Conservation (phyloP, 2,888 invertebrate genomes). For the Clostera curtula region DNA sequence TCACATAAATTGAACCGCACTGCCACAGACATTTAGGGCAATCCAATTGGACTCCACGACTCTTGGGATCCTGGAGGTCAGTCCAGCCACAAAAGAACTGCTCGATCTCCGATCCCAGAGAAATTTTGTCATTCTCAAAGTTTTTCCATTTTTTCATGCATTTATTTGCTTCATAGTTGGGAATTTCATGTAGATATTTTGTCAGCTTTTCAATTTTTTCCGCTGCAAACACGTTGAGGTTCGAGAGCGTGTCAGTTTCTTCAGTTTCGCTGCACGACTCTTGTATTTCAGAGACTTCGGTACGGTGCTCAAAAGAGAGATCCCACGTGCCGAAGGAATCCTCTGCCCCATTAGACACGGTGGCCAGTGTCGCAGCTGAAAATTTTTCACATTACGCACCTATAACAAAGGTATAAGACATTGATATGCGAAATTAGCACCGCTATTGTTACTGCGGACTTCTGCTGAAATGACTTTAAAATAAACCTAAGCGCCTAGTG, state of each 20-base stretch:
- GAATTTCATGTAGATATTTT: conserved; percentile 48
- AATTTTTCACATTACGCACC: conserved; percentile 61
- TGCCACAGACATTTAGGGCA: conserved; percentile 70
- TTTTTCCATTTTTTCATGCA: conserved; percentile 56
- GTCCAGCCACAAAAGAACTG: conserved; percentile 36
- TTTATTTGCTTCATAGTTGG: conserved; percentile 17
- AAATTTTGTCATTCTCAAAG: conserved; percentile 33
- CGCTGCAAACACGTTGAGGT: conserved; percentile 35
- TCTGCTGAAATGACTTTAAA: too few relatives aligned
- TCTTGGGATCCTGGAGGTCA: conserved; percentile 32
- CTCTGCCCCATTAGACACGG: conserved; percentile 34
- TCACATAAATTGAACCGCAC: conserved; percentile 56
- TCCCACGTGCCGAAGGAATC: conserved; percentile 38
- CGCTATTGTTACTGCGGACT: too few relatives aligned
- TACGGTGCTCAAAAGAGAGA: conserved; percentile 43
- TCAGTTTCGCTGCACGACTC: conserved; percentile 27
- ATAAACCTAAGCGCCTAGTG: too few relatives aligned
- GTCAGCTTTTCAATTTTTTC: conserved; percentile 71
- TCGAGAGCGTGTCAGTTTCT: conserved; percentile 35
- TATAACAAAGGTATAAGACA: too few relatives aligned
- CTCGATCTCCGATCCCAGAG: conserved; percentile 17
- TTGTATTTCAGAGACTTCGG: conserved; percentile 35
- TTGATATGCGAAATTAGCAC: too few relatives aligned
- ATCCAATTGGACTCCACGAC: conserved; percentile 17
- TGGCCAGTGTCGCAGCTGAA: conserved; percentile 55